Percentiles rank a stretch among this genome's conserved stretches.
Conservation (phyloP, 2,888 invertebrate species). For the Platycnemis pennipes region DNA sequence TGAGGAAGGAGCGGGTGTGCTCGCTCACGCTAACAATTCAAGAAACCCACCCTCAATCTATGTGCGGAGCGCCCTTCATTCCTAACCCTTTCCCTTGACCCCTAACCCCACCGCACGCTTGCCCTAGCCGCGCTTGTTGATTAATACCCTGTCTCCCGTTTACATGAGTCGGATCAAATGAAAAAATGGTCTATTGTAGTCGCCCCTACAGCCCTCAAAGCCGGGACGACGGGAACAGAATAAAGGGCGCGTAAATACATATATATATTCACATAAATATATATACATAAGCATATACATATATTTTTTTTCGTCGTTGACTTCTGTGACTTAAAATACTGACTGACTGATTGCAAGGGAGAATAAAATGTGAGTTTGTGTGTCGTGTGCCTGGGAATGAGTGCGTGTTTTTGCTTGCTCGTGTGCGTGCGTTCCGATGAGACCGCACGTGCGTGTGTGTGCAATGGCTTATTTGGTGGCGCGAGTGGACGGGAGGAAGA, state of each 20-base stretch:
- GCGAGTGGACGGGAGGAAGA: constrained; percentile 11
- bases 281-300: not conserved
- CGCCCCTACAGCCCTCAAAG: not conserved
- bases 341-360: constrained; percentile 17
- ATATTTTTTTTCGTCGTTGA: constrained; percentile 35
- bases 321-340: constrained; percentile 16
- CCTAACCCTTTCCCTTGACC: not conserved
- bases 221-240: constrained; percentile 1
- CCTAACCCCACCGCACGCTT: not conserved
- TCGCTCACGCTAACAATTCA: not conserved
- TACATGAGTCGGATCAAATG: not conserved
- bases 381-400: not conserved
- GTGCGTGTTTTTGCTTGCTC: not conserved
- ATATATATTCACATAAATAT: not conserved
- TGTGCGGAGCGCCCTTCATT: not conserved
- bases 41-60: not conserved
- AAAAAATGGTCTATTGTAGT: not conserved
- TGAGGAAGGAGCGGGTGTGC: not conserved
- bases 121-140: not conserved
- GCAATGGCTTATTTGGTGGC: constrained; percentile 5
- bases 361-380: not conserved
- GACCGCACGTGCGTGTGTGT: constrained; percentile 25
- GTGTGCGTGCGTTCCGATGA: not conserved
- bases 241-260: not conserved
- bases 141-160: not conserved